Evolutionary conservation across 2,113 vertebrate genomes (phyloP), one percentile per base, ranked within the genome.

Genomic region (Saccopteryx bilineata): DNA sequence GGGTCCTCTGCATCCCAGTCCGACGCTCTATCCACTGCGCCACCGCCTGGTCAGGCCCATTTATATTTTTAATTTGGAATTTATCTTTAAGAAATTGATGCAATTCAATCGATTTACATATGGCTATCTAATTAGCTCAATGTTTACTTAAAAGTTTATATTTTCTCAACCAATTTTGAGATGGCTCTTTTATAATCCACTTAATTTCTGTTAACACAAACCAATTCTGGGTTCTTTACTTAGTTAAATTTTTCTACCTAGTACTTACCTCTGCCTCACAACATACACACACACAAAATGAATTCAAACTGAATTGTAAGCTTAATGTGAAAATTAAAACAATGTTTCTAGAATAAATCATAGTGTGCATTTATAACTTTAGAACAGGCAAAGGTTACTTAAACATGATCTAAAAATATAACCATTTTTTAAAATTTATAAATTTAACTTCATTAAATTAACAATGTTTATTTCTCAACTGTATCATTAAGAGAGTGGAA

Each of bases 31-130:
- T 39, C 39, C 39, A 39, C 39, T 39, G 39, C 39, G 3, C 39
- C 39, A 39, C 39, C 39, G 39, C 39, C 39, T 39, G 39, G 39
- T 39, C 39, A 39, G 39, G 39, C 39, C 69, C 46, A 80, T 52
- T 93, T 71, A 87, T 5, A 63, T 17, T 54, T 13, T 79, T 24
- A 46, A 33, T 93, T 80, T 71, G 8, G 54, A 93, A 93, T 93
- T 80, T 39, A 54, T 54, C 39, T 9, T 61, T 71, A 79, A 79
- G 39, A 69, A 79, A 87, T 7, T 80, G 63, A 68, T 60, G 33
- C 13, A 39, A 52, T 79, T 93, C 9, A 50, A 50, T 86, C 15
- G 58, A 26, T 60, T 86, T 68, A 26, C 10, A 33, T 26, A 18
- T 66, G 48, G 24, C 68, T 58, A 60, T 26, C 50, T 50, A 66